Percentiles rank a stretch among this genome's conserved stretches.
Evolutionary conservation across 2,113 vertebrate species (phyloP).

Genomic region (Atrichornis clamosus): DNA sequence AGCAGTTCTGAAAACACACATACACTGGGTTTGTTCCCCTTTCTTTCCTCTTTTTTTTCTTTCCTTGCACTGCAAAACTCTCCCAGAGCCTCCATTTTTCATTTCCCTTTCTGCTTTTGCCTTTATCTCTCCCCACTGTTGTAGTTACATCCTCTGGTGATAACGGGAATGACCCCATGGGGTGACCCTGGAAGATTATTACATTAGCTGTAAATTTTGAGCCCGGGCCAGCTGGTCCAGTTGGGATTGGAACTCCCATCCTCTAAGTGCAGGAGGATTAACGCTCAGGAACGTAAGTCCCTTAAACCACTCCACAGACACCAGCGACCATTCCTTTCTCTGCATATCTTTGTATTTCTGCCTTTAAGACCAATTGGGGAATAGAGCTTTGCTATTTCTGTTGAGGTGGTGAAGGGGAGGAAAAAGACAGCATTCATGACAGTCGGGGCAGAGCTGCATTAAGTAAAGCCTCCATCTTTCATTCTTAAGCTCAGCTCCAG

Average conservation of each 20-base stretch:
- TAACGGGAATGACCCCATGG: slow-evolving; percentile 10
- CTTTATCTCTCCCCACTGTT: slow-evolving; percentile 18
- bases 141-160: slow-evolving; percentile 24
- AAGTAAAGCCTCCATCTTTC: slow-evolving; percentile 54
- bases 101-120: neutral
- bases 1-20: neutral
- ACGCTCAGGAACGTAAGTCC: neutral
- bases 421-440: slow-evolving; percentile 45
- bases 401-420: slow-evolving; percentile 36
- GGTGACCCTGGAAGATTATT: slow-evolving; percentile 7
- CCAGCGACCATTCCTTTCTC: neutral
- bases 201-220: slow-evolving; percentile 46
- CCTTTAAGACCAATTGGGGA: slow-evolving; percentile 43
- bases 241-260: slow-evolving; percentile 38
- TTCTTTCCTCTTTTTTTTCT: neutral
- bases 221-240: slow-evolving; percentile 7
- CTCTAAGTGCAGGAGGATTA: slow-evolving; percentile 61
- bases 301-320: slow-evolving; percentile 46
- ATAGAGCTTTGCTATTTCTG: slow-evolving; percentile 53
- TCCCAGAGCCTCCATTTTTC: neutral
- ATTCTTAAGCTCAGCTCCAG: slow-evolving; percentile 33
- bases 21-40: neutral
- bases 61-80: neutral
- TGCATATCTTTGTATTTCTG: slow-evolving; percentile 18
- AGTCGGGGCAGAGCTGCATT: slow-evolving; percentile 21